phyloP scores from a whole-genome alignment of 2,888 invertebrate genomes.

The Prosopocoilus inquinatus region DNA sequence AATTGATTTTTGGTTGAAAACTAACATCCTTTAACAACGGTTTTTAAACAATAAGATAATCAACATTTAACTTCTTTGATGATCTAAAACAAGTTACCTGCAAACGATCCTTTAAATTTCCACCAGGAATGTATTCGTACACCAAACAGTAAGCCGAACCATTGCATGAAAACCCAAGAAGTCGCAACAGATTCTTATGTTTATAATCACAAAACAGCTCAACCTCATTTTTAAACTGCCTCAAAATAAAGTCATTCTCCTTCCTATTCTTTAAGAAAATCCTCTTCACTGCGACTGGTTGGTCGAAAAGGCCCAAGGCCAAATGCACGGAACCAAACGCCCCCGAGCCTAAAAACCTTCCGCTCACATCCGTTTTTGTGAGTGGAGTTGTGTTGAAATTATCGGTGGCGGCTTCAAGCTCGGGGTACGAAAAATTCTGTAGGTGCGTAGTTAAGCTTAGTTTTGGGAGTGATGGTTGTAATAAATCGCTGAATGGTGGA shows the following conservation, averaged over 20 bases:
- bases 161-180: slow-evolving; percentile 73
- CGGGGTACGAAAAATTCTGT: slow-evolving; percentile 54
- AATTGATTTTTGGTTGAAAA: too few species aligned
- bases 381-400: slow-evolving; percentile 53
- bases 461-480: slow-evolving; percentile 40
- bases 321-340: slow-evolving; percentile 68
- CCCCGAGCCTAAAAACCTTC: slow-evolving; percentile 54
- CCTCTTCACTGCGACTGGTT: slow-evolving; percentile 66
- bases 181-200: slow-evolving; percentile 71
- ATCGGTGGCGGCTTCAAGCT: slow-evolving; percentile 55
- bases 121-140: slow-evolving; percentile 74
- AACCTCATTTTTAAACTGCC: slow-evolving; percentile 65
- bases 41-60: too few species aligned
- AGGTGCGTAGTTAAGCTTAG: slow-evolving; percentile 47
- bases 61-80: too few species aligned
- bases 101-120: slow-evolving; percentile 68
- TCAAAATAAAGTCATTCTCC: slow-evolving; percentile 47
- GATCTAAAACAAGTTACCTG: too few species aligned
- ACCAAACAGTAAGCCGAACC: slow-evolving; percentile 69
- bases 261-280: slow-evolving; percentile 42
- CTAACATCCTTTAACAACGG: too few species aligned
- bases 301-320: slow-evolving; percentile 51
- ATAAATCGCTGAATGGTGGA: too few species aligned
- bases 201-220: slow-evolving; percentile 61
- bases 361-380: slow-evolving; percentile 19